Evolutionary conservation across 1,140 invertebrate genomes (phyloP), one percentile per base, ranked within the genome.

Genomic region (Nasonia vitripennis): DNA sequence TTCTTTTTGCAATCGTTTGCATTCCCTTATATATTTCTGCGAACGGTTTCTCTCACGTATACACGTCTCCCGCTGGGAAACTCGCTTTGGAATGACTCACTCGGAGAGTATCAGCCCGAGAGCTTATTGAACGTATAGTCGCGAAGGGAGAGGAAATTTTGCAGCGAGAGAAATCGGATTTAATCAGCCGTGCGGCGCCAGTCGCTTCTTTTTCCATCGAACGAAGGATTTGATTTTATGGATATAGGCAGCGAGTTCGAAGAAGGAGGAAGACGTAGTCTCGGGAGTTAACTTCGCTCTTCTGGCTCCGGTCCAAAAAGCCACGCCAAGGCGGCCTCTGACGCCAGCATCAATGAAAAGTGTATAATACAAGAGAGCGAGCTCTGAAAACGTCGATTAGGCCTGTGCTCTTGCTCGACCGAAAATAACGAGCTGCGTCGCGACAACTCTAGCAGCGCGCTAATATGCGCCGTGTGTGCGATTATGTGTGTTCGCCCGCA

Each of bases 341-440:
- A 80, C 78, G 55, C n/a, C 34, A 67, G 55, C 78, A 80, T 80
- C 78, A 80, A 80, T 80, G 78, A 80, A 78, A 78, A 78, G 55
- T 62, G 55, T n/a, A 62, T 20, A 7, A 62, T 62, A 62, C 55
- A 62, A 62, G 55, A 62, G 51, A 55, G 11, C 5, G 12, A 55
- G 51, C 51, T 27, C 27, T 55, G 51, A 55, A 55, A 55, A n/a
- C 7, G 20, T 20, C 55, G 55, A 62, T 62, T 62, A 62, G 55
- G 55, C 55, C 55, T 62, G 17, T 62, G 20, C 55, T 62, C 55
- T 62, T 62, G 55, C 55, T 62, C 55, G 55, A n/a, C 55, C 55
- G 55, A 62, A 62, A 62, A 62, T 62, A 62, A 62, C 55, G 55
- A 62, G 55, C 55, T 62, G 55, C 55, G 55, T 62, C 20, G 55